phyloP scores from a whole-genome alignment of 2,797 vertebrate species.

The Trichosurus vulpecula region DNA sequence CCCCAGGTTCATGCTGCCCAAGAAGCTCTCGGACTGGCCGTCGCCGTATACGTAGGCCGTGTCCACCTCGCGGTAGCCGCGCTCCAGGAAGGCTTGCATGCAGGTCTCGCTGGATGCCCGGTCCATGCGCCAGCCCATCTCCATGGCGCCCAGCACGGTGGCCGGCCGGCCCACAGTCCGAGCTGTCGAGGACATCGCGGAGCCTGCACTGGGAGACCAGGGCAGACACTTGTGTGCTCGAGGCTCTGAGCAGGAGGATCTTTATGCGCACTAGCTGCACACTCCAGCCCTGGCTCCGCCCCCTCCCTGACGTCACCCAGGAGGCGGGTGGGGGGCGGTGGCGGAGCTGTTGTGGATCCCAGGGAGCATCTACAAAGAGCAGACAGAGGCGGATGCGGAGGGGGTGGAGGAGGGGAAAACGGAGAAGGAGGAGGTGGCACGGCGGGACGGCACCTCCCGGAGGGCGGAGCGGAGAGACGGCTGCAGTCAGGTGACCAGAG shows the following conservation, averaged over 20 bases:
- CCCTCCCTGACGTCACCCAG: neutral
- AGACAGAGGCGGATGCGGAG: neutral
- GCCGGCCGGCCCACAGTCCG: conserved; percentile 69
- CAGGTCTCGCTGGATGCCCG: conserved; percentile 83
- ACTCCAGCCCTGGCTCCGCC: too few relatives aligned
- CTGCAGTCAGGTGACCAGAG: neutral
- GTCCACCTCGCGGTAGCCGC: conserved; percentile 87
- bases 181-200: neutral
- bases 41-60: conserved; percentile 90
- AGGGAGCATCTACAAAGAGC: neutral
- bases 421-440: neutral
- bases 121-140: conserved; percentile 88
- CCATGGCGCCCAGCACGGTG: conserved; percentile 89
- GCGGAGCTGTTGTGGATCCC: neutral
- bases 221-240: neutral
- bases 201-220: too few relatives aligned
- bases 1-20: conserved; percentile 87
- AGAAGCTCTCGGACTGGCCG: conserved; percentile 88
- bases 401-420: neutral
- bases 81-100: conserved; percentile 85
- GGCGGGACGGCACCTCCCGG: neutral
- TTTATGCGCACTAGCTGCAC: too few relatives aligned
- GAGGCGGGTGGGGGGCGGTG: neutral
- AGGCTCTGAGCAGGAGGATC: too few relatives aligned
- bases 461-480: neutral